A percentile compares a stretch with the other conserved stretches of the same genome.
These are phyloP conservation scores for Dicyrtomina minuta DNA, from an alignment of 2,888 invertebrate species.

Conservation along the genomic window DNA sequence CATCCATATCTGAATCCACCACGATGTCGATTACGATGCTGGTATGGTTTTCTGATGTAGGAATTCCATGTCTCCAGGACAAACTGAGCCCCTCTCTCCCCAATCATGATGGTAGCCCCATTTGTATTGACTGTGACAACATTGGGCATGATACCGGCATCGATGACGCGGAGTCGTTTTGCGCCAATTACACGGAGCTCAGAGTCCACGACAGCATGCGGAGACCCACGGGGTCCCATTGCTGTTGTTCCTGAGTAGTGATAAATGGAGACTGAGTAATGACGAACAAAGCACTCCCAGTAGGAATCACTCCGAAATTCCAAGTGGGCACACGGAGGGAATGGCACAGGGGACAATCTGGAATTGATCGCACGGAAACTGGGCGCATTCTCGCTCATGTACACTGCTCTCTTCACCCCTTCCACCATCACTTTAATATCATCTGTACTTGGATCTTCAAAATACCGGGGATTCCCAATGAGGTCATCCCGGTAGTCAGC, in stretches of 20 bases:
- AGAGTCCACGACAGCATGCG: conserved; percentile 45
- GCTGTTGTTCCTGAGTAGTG: conserved; percentile 47
- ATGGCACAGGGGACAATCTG: conserved; percentile 42
- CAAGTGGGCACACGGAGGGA: conserved; percentile 43
- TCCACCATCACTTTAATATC: conserved; percentile 49
- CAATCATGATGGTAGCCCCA: conserved; percentile 46
- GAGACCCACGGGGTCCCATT: conserved; percentile 45
- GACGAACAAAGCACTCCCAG: conserved; percentile 51
- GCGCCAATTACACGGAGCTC: conserved; percentile 49
- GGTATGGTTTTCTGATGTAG: conserved; percentile 34
- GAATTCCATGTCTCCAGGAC: conserved; percentile 49
- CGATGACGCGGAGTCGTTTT: conserved; percentile 49
- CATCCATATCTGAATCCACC: too few species aligned
- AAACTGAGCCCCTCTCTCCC: conserved; percentile 49
- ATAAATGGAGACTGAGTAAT: conserved; percentile 46
- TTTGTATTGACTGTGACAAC: conserved; percentile 51
- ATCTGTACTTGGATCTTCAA: conserved; percentile 44
- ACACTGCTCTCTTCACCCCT: conserved; percentile 49
- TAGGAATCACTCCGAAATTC: conserved; percentile 44
- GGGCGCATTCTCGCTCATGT: conserved; percentile 50
- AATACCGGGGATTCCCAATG: conserved; percentile 46
- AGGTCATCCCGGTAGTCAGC: conserved; percentile 45
- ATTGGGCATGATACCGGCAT: conserved; percentile 49
- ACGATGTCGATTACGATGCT: too few species aligned
- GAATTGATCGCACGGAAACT: conserved; percentile 39